Conservation (phyloP, 2,888 invertebrate species). For the Megastigmus dorsalis region DNA sequence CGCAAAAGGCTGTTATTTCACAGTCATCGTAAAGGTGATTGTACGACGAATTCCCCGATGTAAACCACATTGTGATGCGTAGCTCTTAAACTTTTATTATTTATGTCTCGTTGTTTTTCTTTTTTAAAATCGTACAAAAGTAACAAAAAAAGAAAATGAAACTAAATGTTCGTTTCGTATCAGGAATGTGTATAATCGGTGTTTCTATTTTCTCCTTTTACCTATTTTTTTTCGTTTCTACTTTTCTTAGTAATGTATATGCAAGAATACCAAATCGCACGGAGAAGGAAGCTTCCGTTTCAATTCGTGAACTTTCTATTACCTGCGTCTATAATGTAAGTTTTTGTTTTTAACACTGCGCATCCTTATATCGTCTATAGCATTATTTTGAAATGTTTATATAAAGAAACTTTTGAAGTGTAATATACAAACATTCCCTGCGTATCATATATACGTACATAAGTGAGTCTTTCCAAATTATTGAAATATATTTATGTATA, state of each 20-base stretch:
- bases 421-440: slow-evolving; percentile 31
- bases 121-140: slow-evolving; percentile 28
- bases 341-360: too few relatives aligned
- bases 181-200: slow-evolving; percentile 19
- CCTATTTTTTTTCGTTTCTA: slow-evolving; percentile 17
- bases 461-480: slow-evolving; percentile 23
- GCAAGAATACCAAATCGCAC: slow-evolving; percentile 69
- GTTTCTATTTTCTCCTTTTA: slow-evolving; percentile 15
- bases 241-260: slow-evolving; percentile 51
- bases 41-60: slow-evolving; percentile 49
- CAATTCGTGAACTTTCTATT: slow-evolving; percentile 10
- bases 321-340: too few relatives aligned
- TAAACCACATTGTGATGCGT: slow-evolving; percentile 57
- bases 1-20: slow-evolving; percentile 62
- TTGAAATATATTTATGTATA: too few relatives aligned
- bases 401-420: not conserved
- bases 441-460: not conserved
- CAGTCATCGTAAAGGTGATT: slow-evolving; percentile 60
- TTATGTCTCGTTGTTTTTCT: slow-evolving; percentile 47
- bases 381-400: not conserved
- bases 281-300: slow-evolving; percentile 48
- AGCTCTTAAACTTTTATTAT: slow-evolving; percentile 55
- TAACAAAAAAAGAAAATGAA: too few relatives aligned
- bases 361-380: not conserved
- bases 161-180: slow-evolving; percentile 14